These are phyloP conservation scores for Pyrochroa serraticornis DNA, from an alignment of 2,888 invertebrate species.

Conservation along the genomic window DNA sequence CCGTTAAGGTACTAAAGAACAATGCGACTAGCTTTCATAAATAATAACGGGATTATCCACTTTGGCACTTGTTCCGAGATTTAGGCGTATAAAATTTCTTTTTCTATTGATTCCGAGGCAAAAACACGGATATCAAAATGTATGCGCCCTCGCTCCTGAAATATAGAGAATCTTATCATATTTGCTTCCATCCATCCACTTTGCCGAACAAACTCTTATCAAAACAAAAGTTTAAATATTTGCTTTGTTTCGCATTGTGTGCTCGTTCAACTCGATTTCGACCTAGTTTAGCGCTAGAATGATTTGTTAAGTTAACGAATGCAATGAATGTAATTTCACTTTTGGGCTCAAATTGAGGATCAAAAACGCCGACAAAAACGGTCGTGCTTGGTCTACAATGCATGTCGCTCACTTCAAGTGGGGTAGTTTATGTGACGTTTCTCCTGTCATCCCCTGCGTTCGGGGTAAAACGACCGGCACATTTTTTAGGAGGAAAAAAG, in stretches of 20 bases:
- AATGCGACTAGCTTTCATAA: slow-evolving; percentile 16
- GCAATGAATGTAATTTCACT: slow-evolving; percentile 10
- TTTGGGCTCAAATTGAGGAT: slow-evolving; percentile 16
- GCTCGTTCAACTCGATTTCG: neutral
- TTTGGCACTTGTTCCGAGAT: neutral
- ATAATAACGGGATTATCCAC: slow-evolving; percentile 18
- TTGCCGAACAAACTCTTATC: slow-evolving; percentile 9
- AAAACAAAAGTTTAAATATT: slow-evolving; percentile 5
- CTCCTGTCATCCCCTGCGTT: slow-evolving; percentile 36
- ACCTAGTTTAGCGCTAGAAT: neutral
- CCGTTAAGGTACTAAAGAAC: slow-evolving; percentile 27
- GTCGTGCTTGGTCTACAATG: slow-evolving; percentile 31
- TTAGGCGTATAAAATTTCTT: slow-evolving; percentile 1
- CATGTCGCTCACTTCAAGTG: slow-evolving; percentile 36
- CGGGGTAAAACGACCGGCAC: slow-evolving; percentile 33
- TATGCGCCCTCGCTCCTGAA: slow-evolving; percentile 7
- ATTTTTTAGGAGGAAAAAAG: slow-evolving; percentile 33
- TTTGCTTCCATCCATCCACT: slow-evolving; percentile 1
- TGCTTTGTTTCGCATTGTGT: neutral
- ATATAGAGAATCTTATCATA: slow-evolving; percentile 16
- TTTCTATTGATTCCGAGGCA: slow-evolving; percentile 7
- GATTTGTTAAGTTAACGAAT: slow-evolving; percentile 3
- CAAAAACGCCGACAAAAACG: slow-evolving; percentile 37
- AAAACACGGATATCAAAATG: slow-evolving; percentile 12
- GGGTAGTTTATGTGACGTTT: slow-evolving; percentile 37